phyloP scores from a whole-genome alignment of 2,797 vertebrate genomes.

The Ctenopoma kingsleyae region DNA sequence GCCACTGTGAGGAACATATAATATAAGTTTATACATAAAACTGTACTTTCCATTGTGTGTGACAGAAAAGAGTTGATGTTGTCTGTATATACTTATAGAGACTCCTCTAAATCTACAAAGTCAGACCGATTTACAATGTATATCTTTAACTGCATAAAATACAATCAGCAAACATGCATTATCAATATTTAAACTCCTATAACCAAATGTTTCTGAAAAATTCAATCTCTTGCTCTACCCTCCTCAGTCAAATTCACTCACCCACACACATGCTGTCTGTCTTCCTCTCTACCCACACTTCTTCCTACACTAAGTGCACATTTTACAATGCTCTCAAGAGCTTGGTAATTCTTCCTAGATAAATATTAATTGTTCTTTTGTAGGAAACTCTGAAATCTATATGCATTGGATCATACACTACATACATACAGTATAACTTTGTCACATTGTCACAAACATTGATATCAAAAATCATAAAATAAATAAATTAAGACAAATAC shows the following conservation, averaged over 20 bases:
- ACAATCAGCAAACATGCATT: neutral
- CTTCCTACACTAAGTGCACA: slow-evolving; percentile 43
- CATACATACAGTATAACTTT: neutral
- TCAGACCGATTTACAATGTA: neutral
- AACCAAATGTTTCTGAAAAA: slow-evolving; percentile 22
- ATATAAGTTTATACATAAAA: neutral
- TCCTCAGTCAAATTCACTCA: slow-evolving; percentile 48
- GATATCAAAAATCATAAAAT: neutral
- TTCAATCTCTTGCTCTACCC: slow-evolving; percentile 26
- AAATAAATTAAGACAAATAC: neutral
- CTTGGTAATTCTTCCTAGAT: slow-evolving; percentile 23
- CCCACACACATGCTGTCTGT: slow-evolving; percentile 62
- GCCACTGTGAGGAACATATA: slow-evolving; percentile 80
- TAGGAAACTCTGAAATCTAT: slow-evolving; percentile 7
- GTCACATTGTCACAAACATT: neutral
- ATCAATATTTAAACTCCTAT: slow-evolving; percentile 1
- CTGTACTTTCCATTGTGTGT: neutral
- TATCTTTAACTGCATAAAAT: slow-evolving; percentile 1
- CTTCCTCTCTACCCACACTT: slow-evolving; percentile 53
- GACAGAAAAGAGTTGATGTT: neutral
- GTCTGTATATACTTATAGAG: neutral
- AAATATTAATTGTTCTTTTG: slow-evolving; percentile 7
- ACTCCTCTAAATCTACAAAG: neutral
- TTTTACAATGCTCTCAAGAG: slow-evolving; percentile 20
- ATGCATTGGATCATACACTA: neutral